These are phyloP conservation scores for Saxidomus purpurata DNA, from an alignment of 1,140 invertebrate genomes.

Conservation along the genomic window DNA sequence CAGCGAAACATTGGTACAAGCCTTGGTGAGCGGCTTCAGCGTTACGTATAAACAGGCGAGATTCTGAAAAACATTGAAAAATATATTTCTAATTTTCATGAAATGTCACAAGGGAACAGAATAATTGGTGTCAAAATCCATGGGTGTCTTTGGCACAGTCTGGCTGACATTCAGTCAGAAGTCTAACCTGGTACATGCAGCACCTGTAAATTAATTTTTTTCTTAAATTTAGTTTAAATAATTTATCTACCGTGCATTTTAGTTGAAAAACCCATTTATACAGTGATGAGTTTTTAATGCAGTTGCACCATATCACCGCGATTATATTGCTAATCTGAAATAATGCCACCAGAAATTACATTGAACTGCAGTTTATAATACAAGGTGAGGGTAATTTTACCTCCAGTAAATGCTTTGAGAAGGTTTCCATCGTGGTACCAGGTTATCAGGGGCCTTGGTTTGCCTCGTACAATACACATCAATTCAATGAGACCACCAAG, in stretches of 20 bases:
- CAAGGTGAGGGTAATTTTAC: neutral
- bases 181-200: no score
- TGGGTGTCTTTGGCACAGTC: no score
- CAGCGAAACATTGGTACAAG: conserved; percentile 67
- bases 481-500: conserved; percentile 61
- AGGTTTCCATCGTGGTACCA: conserved; percentile 61
- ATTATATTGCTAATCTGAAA: neutral
- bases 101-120: no score
- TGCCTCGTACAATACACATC: conserved; percentile 40
- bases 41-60: conserved; percentile 44
- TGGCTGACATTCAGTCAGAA: no score
- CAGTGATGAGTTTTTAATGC: no score
- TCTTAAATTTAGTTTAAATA: no score
- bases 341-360: neutral
- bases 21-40: conserved; percentile 31
- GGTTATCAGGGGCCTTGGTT: conserved; percentile 31
- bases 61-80: conserved; percentile 25
- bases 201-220: no score
- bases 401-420: conserved; percentile 15
- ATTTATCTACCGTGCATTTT: no score
- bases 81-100: no score
- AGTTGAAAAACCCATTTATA: no score
- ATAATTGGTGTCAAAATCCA: no score
- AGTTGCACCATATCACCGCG: neutral
- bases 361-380: neutral